These are phyloP conservation scores for Enteromius mattozi DNA, from an alignment of 2,797 vertebrate genomes.

Conservation along the genomic window DNA sequence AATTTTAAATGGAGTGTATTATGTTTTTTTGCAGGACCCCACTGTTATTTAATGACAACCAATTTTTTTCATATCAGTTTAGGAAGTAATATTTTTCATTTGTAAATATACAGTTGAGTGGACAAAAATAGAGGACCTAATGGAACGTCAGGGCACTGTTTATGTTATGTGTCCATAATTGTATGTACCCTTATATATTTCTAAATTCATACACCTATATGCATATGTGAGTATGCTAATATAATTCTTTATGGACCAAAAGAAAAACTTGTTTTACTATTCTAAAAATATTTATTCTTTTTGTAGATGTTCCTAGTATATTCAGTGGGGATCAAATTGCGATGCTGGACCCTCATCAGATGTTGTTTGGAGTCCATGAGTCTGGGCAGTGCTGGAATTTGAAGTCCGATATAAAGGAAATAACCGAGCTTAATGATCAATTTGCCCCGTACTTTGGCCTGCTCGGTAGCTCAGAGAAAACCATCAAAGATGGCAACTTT, in stretches of 20 bases:
- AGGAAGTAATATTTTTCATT: neutral
- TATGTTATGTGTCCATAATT: neutral
- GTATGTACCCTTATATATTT: neutral
- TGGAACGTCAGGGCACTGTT: neutral
- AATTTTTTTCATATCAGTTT: neutral
- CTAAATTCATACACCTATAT: neutral
- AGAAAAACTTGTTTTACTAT: neutral
- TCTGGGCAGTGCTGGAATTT: slow-evolving; percentile 99
- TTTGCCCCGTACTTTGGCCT: slow-evolving; percentile 92
- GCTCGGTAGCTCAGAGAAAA: slow-evolving; percentile 92
- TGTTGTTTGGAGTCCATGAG: slow-evolving; percentile 92
- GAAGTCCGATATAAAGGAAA: slow-evolving; percentile 92
- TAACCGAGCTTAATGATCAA: slow-evolving; percentile 89
- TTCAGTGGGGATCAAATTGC: slow-evolving; percentile 98
- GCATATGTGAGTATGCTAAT: neutral
- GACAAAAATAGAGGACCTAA: neutral
- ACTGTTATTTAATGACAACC: neutral
- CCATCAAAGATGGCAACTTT: slow-evolving; percentile 86
- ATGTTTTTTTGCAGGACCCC: neutral
- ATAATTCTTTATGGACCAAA: neutral
- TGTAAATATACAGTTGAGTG: neutral
- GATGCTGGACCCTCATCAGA: slow-evolving; percentile 97
- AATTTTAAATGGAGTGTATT: neutral
- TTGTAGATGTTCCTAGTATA: slow-evolving; percentile 95
- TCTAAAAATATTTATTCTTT: neutral